Evolutionary conservation across 2,113 vertebrate species (phyloP).

Genomic region (Erpornis zantholeuca): DNA sequence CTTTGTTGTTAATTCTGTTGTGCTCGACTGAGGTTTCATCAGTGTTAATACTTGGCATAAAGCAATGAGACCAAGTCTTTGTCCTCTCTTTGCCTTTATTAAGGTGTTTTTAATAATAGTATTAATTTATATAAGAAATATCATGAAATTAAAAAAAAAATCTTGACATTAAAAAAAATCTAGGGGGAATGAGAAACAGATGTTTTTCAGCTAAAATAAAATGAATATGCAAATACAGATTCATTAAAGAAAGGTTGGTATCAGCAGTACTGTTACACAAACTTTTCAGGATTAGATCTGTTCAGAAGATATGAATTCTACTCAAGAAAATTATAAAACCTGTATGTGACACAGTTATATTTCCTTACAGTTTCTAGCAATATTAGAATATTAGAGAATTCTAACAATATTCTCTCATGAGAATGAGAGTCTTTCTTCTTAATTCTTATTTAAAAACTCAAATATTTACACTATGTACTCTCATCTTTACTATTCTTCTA

Average conservation of each 20-base stretch:
- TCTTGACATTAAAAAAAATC: neutral
- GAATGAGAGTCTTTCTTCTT: accelerated
- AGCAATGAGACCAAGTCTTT: neutral
- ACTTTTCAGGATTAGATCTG: neutral
- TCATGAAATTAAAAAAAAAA: neutral
- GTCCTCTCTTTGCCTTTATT: neutral
- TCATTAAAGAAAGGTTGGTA: neutral
- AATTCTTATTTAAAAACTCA: neutral
- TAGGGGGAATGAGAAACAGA: neutral
- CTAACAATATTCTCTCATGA: too few species aligned
- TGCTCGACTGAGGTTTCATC: neutral
- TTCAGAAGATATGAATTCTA: neutral
- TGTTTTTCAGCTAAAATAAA: neutral
- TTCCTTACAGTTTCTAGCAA: neutral
- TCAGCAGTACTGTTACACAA: neutral
- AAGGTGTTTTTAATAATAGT: neutral
- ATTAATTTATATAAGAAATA: neutral
- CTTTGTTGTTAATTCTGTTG: neutral
- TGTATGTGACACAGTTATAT: neutral
- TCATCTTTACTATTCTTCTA: neutral
- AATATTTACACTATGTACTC: neutral
- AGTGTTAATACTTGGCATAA: neutral
- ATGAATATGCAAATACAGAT: neutral
- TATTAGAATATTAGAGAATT: too few species aligned
- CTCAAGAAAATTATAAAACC: neutral